A percentile compares a stretch with the other conserved stretches of the same genome.
phyloP scores from a whole-genome alignment of 2,888 invertebrate species.

The Odontothrips loti region DNA sequence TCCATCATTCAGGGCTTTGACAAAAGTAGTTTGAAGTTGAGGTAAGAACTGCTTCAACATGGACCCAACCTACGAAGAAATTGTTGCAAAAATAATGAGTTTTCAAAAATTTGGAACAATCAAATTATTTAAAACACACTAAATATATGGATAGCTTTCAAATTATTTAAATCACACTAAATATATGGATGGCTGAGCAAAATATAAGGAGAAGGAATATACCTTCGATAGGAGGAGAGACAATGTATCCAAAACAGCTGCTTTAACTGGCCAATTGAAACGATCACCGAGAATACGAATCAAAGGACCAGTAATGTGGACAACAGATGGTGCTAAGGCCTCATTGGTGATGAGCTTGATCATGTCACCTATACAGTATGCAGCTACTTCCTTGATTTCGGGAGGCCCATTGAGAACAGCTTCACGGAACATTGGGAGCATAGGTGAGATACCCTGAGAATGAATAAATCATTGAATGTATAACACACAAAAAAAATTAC shows the following conservation, averaged over 20 bases:
- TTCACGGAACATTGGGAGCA: constrained; percentile 92
- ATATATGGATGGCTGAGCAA: not conserved
- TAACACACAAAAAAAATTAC: not conserved
- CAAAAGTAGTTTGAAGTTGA: constrained; percentile 96
- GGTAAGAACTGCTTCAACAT: constrained; percentile 97
- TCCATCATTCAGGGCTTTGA: constrained; percentile 89
- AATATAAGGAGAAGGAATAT: constrained; percentile 33
- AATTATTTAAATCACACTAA: not conserved
- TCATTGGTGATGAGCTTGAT: constrained; percentile 79
- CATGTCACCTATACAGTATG: constrained; percentile 76
- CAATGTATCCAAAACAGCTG: constrained; percentile 90
- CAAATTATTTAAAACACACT: not conserved
- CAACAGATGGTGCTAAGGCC: constrained; percentile 90
- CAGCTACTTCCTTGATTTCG: constrained; percentile 93
- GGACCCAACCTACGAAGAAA: constrained; percentile 68
- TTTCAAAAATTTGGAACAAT: not conserved
- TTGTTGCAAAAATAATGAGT: not conserved
- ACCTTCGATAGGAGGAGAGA: constrained; percentile 89
- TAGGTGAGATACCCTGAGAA: constrained; percentile 77
- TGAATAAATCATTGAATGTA: constrained; percentile 27
- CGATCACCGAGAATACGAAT: constrained; percentile 96
- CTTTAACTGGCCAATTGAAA: constrained; percentile 90
- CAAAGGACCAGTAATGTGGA: constrained; percentile 95
- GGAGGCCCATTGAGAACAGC: constrained; percentile 92
- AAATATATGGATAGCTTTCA: no score